Evolutionary conservation across 2,113 vertebrate species (phyloP).

Genomic region (Pygoscelis adeliae): DNA sequence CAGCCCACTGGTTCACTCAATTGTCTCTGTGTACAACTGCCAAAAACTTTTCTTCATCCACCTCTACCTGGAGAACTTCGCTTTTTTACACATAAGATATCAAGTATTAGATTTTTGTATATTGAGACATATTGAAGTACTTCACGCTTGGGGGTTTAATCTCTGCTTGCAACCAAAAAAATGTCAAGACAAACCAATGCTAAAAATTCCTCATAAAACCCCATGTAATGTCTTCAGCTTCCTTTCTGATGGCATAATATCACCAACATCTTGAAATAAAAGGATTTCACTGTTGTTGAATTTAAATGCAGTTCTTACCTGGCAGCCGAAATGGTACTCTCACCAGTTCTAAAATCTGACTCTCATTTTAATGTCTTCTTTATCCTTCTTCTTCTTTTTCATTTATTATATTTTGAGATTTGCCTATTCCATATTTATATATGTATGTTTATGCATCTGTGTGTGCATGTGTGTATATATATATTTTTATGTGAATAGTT

Average conservation of each 20-base stretch:
- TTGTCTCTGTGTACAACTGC: background rate
- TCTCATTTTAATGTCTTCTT: background rate
- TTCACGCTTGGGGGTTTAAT: background rate
- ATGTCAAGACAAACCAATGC: background rate
- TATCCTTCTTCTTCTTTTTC: background rate
- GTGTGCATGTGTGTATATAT: rapidly evolving
- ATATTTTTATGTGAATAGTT: background rate
- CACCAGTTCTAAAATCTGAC: background rate
- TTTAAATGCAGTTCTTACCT: background rate
- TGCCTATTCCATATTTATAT: background rate
- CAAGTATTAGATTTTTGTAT: background rate
- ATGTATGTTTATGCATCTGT: background rate
- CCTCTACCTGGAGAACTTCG: background rate
- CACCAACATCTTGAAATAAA: background rate
- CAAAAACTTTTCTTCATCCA: background rate
- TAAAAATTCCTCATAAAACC: background rate
- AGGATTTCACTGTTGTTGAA: background rate
- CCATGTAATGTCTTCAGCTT: background rate
- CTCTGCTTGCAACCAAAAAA: background rate
- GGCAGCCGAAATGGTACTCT: background rate
- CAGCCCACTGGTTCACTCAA: background rate
- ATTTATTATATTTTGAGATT: background rate
- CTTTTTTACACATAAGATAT: background rate
- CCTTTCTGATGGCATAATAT: background rate
- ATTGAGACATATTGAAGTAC: background rate